Base-by-base conservation (phyloP, 2,797 vertebrate genomes). In the Helicolenus hilgendorfi region DNA sequence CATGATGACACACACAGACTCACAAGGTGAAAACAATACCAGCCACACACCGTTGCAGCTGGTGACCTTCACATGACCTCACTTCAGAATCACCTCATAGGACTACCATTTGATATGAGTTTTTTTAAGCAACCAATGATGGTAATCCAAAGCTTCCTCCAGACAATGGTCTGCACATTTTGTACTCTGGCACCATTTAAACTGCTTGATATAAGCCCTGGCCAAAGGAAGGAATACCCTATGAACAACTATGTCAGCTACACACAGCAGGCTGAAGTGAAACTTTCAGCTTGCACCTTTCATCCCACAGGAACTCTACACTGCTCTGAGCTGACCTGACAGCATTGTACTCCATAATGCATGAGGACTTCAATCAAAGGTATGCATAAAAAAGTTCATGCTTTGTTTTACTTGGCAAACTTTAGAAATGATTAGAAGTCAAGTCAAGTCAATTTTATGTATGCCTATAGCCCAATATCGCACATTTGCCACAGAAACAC, bases 321-420 rank as follows among this genome's bases (percentile, higher is more conserved):
- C 13, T 58, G 63, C 60, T 36, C 67, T 67, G 74, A 68, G 35
- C 6, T 64, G n/a, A 85, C 49, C 76, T 85, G 79, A 77, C 79
- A 79, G 41, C 73, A 31, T 60, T 41, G 65, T 27, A 2, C 59
- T 67, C 1, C 3, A 75, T 81, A 53, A 82, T 76, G 68, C 36
- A 86, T 45, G 13, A 31, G 27, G 9, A 33, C 49, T 26, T 62
- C 4, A 27, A n/a, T 72, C 13, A 24, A 2, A 65, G n/a, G 24
- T 29, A 68, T 55, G 60, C 59, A 71, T 68, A 11, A 24, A 33
- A 10, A 62, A 29, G 20, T 7, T 2, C 1, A 29, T 3, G 10
- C 31, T 55, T 58, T 75, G 10, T 38, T 62, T 41, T 7, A 62
- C 38, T 26, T 45, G n/a, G 15, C 11, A 31, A 18, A 53, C 8